phyloP scores from a whole-genome alignment of 2,113 vertebrate genomes.

The Clarias macrocephalus region DNA sequence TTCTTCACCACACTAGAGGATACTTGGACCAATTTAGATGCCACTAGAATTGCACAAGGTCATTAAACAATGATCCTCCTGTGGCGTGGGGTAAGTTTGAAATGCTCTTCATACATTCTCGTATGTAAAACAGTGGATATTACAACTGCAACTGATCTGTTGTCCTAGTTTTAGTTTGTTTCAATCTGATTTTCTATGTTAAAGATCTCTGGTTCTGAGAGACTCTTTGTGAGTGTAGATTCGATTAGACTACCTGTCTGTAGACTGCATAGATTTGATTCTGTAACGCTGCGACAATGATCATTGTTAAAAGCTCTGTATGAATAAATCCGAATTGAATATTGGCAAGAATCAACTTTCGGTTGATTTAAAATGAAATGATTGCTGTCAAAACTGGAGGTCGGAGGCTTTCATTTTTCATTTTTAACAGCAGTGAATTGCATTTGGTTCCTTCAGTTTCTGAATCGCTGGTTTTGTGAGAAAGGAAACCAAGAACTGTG shows the following conservation, averaged over 20 bases:
- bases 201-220: neutral
- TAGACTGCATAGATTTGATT: neutral
- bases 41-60: neutral
- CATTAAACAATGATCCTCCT: neutral
- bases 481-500: conserved; percentile 50
- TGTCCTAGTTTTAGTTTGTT: neutral
- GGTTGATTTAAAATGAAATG: neutral
- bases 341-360: neutral
- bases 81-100: neutral
- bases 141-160: neutral
- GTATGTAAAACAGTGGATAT: neutral
- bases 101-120: neutral
- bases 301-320: too few species aligned
- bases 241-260: conserved; percentile 41
- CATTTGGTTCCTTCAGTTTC: neutral
- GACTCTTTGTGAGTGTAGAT: neutral
- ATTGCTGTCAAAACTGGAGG: neutral
- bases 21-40: neutral
- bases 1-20: neutral
- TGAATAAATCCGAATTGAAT: too few species aligned
- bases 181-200: neutral
- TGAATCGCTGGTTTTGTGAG: neutral
- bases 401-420: neutral
- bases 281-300: too few species aligned
- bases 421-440: neutral